Evolutionary conservation across 2,888 invertebrate species (phyloP), one percentile per base, ranked within the genome.

Genomic region (Phalera bucephala): DNA sequence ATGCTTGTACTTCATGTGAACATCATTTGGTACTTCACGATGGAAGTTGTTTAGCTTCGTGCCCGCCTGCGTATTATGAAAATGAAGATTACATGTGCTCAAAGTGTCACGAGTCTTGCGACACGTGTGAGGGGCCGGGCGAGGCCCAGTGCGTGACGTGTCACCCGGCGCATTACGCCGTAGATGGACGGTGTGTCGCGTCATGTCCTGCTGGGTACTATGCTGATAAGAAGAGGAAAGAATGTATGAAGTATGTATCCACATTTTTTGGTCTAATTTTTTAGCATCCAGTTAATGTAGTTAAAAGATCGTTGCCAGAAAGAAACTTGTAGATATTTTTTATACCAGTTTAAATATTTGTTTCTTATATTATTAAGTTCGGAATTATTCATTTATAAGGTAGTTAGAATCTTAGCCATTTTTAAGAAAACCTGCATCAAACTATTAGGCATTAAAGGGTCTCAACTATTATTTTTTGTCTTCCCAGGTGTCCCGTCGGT

Each of bases 71-170:
- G 52, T 95, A 95, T 26, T 97, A 93, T 69, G 97, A 97, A 82
- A 96, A 95, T 1, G 95, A 96, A 64, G 96, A 97, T 74, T 95
- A 96, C 79, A 93, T 92, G 91, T 96, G 96, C 76, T 92, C 93
- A 20, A 91, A 93, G 31, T 96, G 96, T 70, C 95, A 96, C 80
- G 80, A 92, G 31, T 92, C 94, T 13, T 96, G 96, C 74, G 94
- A 94, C 64, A 95, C 95, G 13, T 96, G 96, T 75, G 93, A 92
- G 55, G 96, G 96, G 17, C 92, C 95, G 9, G 92, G 93, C 19
- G 94, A 94, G 62, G 91, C 93, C 13, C 94, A 96, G 65, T 97
- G 97, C 82, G 94, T 96, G 58, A 93, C 94, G 8, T 97, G 97
- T 80, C 93, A 93, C 43, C 85, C 93, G 21, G 94, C 94, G 31